Base-by-base conservation (phyloP, 2,888 invertebrate species). In the Sinhomidia bicolor region DNA sequence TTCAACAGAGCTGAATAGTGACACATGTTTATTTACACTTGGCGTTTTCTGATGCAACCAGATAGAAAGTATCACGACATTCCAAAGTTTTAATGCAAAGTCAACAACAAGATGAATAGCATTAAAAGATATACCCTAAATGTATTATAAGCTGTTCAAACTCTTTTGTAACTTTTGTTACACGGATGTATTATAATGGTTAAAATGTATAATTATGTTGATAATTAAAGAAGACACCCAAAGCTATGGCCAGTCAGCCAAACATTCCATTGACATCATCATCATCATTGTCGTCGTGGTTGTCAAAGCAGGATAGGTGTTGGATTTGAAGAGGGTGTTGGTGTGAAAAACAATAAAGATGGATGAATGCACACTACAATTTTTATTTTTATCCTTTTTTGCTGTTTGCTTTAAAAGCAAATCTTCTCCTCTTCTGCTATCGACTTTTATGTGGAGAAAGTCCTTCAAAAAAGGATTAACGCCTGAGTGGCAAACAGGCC, bases 401-500 rank as follows among this genome's bases (percentile, higher is more conserved):
- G 3, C 2, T 76, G 47, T 76, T 44, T 76, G 51, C 44, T 23
- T 47, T 17, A 62, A 57, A 20, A 36, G 36, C 36, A 36, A 6
- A 36, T 36, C 36, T 36, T n/a, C n/a, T n/a, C n/a, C n/a, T n/a
- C n/a, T n/a, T n/a, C 51, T 5, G 29, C 17, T 65, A 4, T 41
- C 17, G 17, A 17, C 10, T 83, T 83, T 54, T 57, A 83, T 60
- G 65, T 23, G 68, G 79, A 79, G 85, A 85, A 85, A 85, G 85
- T 85, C 79, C 78, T 85, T 85, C 85, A 78, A 17, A 62, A 36
- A 23, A 84, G 51, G 41, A 85, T 85, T 68, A 74, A 57, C 85
- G 65, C 76, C 36, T 78, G 76, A 85, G 41, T 78, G 85, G 78
- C 36, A 41, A 32, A 57, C 54, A 36, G n/a, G 68, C 7, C 10